A percentile compares a stretch with the other conserved stretches of the same genome.
Conservation (phyloP, 2,797 vertebrate species). For the Phataginus tetradactyla region DNA sequence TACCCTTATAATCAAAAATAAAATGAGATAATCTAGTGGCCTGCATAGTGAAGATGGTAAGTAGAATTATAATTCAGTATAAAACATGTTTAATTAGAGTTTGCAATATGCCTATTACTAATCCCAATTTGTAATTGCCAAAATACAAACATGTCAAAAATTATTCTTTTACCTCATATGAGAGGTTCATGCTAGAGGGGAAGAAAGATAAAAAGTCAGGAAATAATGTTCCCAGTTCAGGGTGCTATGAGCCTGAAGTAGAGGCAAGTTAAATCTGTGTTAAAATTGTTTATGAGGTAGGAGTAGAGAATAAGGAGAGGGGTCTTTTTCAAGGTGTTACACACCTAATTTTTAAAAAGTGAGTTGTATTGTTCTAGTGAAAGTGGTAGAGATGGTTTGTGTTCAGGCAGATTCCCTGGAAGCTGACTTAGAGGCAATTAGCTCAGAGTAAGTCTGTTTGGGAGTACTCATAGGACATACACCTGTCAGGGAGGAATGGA, state of each 20-base stretch:
- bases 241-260: not conserved
- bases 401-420: not conserved
- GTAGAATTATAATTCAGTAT: not conserved
- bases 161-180: not conserved
- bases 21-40: not conserved
- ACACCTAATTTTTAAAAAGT: not conserved
- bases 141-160: not conserved
- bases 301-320: not conserved
- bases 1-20: not conserved
- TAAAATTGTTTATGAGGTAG: too few relatives aligned
- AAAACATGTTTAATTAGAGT: not conserved
- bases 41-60: not conserved
- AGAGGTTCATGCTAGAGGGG: not conserved
- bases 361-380: not conserved
- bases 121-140: not conserved
- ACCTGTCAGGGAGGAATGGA: fast-evolving
- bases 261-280: not conserved
- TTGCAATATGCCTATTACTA: not conserved
- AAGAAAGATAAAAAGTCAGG: not conserved
- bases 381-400: not conserved
- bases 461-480: not conserved
- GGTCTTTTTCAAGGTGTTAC: not conserved
- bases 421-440: not conserved
- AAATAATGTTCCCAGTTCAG: not conserved
- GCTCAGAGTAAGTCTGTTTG: not conserved